phyloP scores from a whole-genome alignment of 2,888 invertebrate genomes.

The Mythimna pallens region DNA sequence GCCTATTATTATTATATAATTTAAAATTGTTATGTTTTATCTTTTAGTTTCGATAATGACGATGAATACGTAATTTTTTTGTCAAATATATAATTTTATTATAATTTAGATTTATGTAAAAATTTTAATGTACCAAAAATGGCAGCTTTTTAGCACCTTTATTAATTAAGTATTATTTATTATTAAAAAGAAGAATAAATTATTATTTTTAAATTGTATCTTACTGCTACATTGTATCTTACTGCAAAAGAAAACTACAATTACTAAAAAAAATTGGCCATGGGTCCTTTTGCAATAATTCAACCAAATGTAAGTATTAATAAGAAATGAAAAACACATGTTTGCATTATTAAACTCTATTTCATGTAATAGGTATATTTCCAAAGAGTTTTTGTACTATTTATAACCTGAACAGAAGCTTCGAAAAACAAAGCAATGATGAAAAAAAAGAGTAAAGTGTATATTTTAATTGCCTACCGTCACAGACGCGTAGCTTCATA shows the following conservation, averaged over 20 bases:
- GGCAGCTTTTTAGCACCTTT: slow-evolving; percentile 21
- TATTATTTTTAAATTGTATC: slow-evolving; percentile 23
- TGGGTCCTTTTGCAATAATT: slow-evolving; percentile 13
- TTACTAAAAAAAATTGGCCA: neutral
- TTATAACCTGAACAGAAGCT: neutral
- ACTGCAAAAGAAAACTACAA: slow-evolving; percentile 21
- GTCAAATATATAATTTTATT: neutral
- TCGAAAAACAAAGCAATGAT: neutral
- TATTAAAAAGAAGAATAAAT: slow-evolving; percentile 18
- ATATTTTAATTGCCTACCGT: neutral
- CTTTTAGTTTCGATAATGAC: neutral
- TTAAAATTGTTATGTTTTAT: slow-evolving; percentile 23
- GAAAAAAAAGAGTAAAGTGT: neutral
- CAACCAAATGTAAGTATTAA: neutral
- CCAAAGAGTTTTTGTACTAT: neutral
- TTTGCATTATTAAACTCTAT: neutral
- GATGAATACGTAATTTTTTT: neutral
- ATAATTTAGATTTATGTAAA: neutral
- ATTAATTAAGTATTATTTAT: slow-evolving; percentile 35
- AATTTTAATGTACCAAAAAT: slow-evolving; percentile 28
- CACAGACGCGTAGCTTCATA: too few species aligned
- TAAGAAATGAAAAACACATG: neutral
- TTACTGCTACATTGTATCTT: slow-evolving; percentile 6
- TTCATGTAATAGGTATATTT: neutral
- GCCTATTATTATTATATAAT: neutral